These are phyloP conservation scores for Darwinula stevensoni DNA, from an alignment of 2,888 invertebrate species.

Conservation along the genomic window DNA sequence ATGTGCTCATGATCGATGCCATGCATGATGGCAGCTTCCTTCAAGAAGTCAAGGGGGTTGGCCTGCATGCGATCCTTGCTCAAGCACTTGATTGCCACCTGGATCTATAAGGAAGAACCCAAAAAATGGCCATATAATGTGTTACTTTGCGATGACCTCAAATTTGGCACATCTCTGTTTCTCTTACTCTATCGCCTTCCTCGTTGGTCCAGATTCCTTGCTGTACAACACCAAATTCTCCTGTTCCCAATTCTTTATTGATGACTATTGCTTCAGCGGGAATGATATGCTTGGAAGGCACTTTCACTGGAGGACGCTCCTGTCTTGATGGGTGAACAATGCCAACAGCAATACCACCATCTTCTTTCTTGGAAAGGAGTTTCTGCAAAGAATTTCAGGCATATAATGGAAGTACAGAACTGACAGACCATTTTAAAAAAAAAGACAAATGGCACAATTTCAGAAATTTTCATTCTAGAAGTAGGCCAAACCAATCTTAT, in stretches of 20 bases:
- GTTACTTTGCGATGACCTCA: not conserved
- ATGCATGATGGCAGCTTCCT: constrained; percentile 96
- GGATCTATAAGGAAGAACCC: constrained; percentile 31
- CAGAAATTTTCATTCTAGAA: too few relatives aligned
- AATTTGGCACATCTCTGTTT: not conserved
- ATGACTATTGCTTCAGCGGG: constrained; percentile 67
- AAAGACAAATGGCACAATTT: too few relatives aligned
- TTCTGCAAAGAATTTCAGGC: constrained; percentile 23
- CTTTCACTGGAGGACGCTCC: constrained; percentile 19
- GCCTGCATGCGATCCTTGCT: constrained; percentile 82
- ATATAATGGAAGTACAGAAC: too few relatives aligned
- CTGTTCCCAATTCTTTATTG: constrained; percentile 77
- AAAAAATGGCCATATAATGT: not conserved
- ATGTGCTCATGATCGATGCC: constrained; percentile 89
- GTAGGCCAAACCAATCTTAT: not conserved
- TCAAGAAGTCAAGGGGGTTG: constrained; percentile 82
- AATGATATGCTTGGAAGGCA: constrained; percentile 63
- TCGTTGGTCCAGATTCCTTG: constrained; percentile 85
- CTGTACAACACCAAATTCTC: constrained; percentile 93
- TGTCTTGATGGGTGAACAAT: not conserved
- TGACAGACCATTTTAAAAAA: too few relatives aligned
- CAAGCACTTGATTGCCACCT: constrained; percentile 89
- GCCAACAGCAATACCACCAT: constrained; percentile 12
- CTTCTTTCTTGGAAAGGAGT: constrained; percentile 27
- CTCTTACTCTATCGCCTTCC: constrained; percentile 51